A percentile compares a stretch with the other conserved stretches of the same genome.
Evolutionary conservation across 2,113 vertebrate species (phyloP).

Genomic region (Triplophysa tibetana): DNA sequence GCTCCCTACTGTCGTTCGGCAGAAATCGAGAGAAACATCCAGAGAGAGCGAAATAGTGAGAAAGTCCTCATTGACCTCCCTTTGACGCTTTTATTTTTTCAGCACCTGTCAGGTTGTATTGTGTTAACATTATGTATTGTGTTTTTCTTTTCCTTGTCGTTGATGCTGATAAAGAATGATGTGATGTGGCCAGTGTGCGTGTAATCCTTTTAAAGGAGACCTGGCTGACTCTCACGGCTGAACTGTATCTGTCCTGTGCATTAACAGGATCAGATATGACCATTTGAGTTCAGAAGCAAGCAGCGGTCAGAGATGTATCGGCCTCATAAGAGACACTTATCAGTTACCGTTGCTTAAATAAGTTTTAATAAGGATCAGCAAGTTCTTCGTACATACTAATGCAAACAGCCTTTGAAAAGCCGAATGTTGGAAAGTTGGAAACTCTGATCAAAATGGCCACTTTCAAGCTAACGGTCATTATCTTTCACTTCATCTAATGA

Average conservation of each 20-base stretch:
- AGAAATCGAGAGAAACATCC: conserved; percentile 30
- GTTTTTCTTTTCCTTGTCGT: conserved; percentile 26
- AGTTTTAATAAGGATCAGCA: neutral
- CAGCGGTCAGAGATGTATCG: neutral
- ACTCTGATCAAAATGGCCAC: neutral
- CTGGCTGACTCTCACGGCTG: neutral
- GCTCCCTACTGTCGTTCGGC: conserved; percentile 42
- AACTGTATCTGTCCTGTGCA: neutral
- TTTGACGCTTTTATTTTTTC: conserved; percentile 10
- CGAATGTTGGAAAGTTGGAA: neutral
- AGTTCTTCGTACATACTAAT: neutral
- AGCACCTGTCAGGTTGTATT: conserved; percentile 35
- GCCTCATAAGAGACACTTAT: neutral
- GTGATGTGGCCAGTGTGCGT: neutral
- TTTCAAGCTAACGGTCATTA: neutral
- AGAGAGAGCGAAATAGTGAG: neutral
- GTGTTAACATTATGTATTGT: conserved; percentile 33
- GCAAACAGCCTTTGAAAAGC: neutral
- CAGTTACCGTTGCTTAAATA: neutral
- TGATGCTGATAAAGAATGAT: conserved; percentile 23
- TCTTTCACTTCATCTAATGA: neutral
- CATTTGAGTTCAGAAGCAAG: neutral
- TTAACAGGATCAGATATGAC: conserved; percentile 8
- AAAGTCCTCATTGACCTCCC: conserved; percentile 19
- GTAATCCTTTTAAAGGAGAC: conserved; percentile 1